These are phyloP conservation scores for Macquaria ambigua DNA, from an alignment of 2,113 vertebrate genomes.

Conservation along the genomic window DNA sequence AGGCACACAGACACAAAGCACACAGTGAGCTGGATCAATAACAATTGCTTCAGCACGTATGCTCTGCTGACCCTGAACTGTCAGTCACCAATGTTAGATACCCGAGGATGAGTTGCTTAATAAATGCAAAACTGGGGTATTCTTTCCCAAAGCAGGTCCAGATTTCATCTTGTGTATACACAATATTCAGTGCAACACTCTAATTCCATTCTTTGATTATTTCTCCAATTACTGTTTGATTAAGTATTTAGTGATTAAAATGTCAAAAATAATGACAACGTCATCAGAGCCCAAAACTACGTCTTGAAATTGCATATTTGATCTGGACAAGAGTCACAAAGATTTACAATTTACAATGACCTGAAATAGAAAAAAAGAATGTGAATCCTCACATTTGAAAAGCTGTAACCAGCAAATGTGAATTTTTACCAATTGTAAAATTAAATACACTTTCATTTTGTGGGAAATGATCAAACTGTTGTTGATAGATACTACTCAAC, in stretches of 20 bases:
- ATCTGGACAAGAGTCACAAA: background rate
- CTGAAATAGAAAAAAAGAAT: no score
- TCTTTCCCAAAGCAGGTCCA: background rate
- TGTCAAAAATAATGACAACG: background rate
- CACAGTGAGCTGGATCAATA: slow-evolving; percentile 66
- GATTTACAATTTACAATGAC: background rate
- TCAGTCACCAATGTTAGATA: slow-evolving; percentile 25
- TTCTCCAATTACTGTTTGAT: background rate
- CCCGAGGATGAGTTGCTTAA: slow-evolving; percentile 37
- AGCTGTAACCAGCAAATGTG: background rate
- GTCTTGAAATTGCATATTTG: background rate
- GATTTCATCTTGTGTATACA: background rate
- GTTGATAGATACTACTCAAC: background rate
- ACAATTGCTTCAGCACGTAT: slow-evolving; percentile 42
- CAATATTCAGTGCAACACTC: background rate
- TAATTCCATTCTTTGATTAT: background rate
- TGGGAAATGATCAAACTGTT: background rate
- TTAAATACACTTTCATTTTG: background rate
- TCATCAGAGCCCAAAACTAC: background rate
- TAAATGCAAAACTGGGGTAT: background rate
- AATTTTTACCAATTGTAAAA: background rate
- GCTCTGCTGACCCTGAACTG: slow-evolving; percentile 51
- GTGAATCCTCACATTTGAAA: background rate
- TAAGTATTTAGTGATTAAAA: background rate
- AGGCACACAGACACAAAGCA: slow-evolving; percentile 9